These are phyloP conservation scores for Lasiurus cinereus DNA, from an alignment of 2,113 vertebrate genomes.

Conservation along the genomic window DNA sequence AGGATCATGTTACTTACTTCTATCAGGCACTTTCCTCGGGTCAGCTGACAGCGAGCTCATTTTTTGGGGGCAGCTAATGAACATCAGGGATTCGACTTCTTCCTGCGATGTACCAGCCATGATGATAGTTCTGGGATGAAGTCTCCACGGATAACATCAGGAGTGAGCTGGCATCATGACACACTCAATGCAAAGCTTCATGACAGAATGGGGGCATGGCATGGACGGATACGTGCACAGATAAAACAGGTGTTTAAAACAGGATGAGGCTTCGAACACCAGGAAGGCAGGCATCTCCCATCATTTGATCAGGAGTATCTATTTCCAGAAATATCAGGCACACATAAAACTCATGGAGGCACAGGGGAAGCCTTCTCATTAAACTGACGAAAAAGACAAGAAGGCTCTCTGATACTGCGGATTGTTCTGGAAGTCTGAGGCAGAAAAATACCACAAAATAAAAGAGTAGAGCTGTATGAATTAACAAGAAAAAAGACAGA, in stretches of 20 bases:
- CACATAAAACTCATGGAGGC: neutral
- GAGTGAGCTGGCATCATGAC: neutral
- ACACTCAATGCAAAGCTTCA: neutral
- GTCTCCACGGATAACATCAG: neutral
- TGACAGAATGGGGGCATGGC: neutral
- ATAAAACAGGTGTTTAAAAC: slow-evolving; percentile 1
- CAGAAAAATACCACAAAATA: neutral
- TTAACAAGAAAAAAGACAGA: neutral
- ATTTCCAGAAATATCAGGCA: neutral
- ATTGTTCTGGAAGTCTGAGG: neutral
- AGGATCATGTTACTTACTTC: neutral
- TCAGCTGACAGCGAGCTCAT: neutral
- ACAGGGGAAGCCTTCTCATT: neutral
- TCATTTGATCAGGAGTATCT: neutral
- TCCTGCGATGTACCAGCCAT: neutral
- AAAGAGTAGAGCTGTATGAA: neutral
- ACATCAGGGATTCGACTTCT: neutral
- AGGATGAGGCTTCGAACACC: neutral
- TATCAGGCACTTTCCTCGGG: neutral
- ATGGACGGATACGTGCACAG: neutral
- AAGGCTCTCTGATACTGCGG: neutral
- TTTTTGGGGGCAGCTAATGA: neutral
- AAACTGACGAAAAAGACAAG: neutral
- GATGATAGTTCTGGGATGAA: neutral
- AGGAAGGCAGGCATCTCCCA: neutral